Percentiles rank a stretch among this genome's conserved stretches.
These are phyloP conservation scores for Ianthella basta DNA, from an alignment of 37 sponge, comb jelly and placozoan genomes.

Conservation along the genomic window DNA sequence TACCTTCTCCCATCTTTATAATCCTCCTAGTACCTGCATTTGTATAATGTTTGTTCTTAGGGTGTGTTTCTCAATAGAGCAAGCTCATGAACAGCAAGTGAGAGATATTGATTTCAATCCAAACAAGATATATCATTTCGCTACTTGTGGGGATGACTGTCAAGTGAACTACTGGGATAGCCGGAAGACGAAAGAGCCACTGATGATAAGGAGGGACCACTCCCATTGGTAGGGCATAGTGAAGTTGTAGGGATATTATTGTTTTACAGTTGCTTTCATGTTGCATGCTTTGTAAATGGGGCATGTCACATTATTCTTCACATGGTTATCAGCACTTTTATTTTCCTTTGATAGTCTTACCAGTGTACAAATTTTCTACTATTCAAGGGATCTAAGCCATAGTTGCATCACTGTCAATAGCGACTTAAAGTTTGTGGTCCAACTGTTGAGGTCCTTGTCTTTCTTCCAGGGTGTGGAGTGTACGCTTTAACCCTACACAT, in stretches of 20 bases:
- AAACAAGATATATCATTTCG: slow-evolving; percentile 90
- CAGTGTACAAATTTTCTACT: too few species aligned
- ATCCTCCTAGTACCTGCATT: too few species aligned
- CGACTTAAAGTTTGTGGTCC: too few species aligned
- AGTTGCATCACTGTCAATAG: neutral
- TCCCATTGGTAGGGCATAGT: slow-evolving; percentile 85
- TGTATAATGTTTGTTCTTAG: too few species aligned
- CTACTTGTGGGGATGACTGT: slow-evolving; percentile 98
- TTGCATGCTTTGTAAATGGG: neutral
- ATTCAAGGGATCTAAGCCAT: too few species aligned
- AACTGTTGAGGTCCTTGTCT: neutral
- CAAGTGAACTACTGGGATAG: slow-evolving; percentile 92
- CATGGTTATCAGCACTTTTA: neutral
- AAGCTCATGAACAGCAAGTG: slow-evolving; percentile 76
- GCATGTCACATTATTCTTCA: neutral
- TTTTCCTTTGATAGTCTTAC: neutral
- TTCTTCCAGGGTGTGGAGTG: slow-evolving; percentile 87
- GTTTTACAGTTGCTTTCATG: neutral
- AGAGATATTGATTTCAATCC: slow-evolving; percentile 94
- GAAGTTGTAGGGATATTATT: neutral
- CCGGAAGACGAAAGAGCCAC: slow-evolving; percentile 71
- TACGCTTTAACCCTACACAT: slow-evolving; percentile 84
- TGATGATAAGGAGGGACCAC: slow-evolving; percentile 82
- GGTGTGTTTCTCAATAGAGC: slow-evolving; percentile 51
- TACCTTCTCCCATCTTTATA: too few species aligned